Evolutionary conservation across 2,113 vertebrate species (phyloP), one percentile per base, ranked within the genome.

Genomic region (Cromileptes altivelis): DNA sequence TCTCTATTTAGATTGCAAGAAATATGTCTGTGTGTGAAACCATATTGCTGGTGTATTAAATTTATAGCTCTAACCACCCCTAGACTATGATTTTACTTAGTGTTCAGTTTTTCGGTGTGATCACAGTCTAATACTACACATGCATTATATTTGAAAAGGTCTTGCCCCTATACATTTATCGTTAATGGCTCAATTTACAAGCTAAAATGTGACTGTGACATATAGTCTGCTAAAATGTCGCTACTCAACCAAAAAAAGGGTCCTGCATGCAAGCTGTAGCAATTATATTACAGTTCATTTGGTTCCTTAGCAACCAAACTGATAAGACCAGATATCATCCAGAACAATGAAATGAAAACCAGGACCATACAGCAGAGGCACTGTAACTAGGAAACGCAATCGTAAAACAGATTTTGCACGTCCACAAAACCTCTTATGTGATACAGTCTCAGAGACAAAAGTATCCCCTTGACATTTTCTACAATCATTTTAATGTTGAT

Each of bases 221-320:
- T 71, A 72, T 71, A 65, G 75, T 85, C 77, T 55, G 81, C 87
- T 91, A 76, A 85, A 91, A 78, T 84, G 80, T 61, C 70, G 83
- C 79, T 70, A 90, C 84, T 90, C 73, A 84, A 88, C 85, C 80
- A 80, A 85, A 88, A 88, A 88, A 15, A 45, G 78, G 75, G 50
- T 81, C 83, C 83, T 75, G 85, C 93, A 94, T 94, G 93, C 91
- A 92, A 86, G 85, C 89, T 74, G 77, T 75, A 85, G 89, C 82
- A 91, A 91, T 93, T 90, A 86, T 88, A 91, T 91, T 93, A 92
- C 85, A 90, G 80, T 91, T 89, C 71, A 89, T 79, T 89, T 86
- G 83, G 91, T 94, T 91, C 88, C 93, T 92, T 87, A 91, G 91
- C 93, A 93, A 93, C 91, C 89, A 87, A 91, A 91, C 71, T 82